Evolutionary conservation across 2,888 invertebrate species (phyloP).

Genomic region (Patella caerulea): DNA sequence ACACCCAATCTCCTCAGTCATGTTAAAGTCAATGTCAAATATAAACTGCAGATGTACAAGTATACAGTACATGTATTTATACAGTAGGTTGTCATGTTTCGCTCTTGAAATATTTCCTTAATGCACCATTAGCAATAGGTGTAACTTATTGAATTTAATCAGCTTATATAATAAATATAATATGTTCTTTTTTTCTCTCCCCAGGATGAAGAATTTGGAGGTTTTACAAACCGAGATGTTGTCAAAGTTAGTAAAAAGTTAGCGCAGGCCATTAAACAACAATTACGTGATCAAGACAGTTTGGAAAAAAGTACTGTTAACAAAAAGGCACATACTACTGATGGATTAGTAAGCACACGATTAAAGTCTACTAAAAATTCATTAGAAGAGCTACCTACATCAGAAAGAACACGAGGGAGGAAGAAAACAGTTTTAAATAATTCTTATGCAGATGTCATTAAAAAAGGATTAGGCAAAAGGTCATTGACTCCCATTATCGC

Average conservation of each 20-base stretch:
- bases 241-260: slow-evolving; percentile 32
- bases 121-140: no score
- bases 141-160: no score
- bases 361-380: slow-evolving; percentile 31
- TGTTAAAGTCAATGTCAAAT: no score
- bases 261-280: slow-evolving; percentile 34
- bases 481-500: slow-evolving; percentile 37
- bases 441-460: slow-evolving; percentile 44
- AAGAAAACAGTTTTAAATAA: slow-evolving; percentile 39
- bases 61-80: no score
- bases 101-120: no score
- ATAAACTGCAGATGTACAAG: no score
- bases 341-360: slow-evolving; percentile 27
- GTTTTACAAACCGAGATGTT: slow-evolving; percentile 57
- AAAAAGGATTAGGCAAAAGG: slow-evolving; percentile 38
- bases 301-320: slow-evolving; percentile 24
- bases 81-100: no score
- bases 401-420: slow-evolving; percentile 42
- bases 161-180: no score
- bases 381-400: slow-evolving; percentile 35
- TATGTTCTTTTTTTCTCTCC: slow-evolving; percentile 19
- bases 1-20: no score
- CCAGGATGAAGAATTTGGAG: slow-evolving; percentile 66
- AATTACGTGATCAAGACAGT: slow-evolving; percentile 32
- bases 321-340: background rate